Evolutionary conservation across 53 echinoderm and acorn worm genomes (phyloP).

Genomic region (Antedon mediterranea): DNA sequence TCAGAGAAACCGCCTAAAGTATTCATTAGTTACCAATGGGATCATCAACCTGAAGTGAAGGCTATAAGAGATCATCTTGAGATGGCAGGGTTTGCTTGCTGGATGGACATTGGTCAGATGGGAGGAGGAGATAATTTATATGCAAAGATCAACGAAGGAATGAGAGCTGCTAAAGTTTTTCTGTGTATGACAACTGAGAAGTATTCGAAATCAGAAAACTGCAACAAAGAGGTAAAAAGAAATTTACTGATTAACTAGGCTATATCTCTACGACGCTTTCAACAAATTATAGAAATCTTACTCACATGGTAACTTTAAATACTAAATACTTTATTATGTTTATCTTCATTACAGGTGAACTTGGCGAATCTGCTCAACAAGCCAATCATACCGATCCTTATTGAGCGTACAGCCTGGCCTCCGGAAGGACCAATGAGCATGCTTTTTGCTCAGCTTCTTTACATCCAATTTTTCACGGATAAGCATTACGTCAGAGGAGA

Average conservation of each 20-base stretch:
- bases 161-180: constrained; percentile 80
- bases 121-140: constrained; percentile 87
- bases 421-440: constrained; percentile 93
- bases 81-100: constrained; percentile 82
- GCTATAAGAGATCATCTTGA: constrained; percentile 69
- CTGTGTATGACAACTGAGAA: constrained; percentile 87
- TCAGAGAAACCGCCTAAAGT: constrained; percentile 49
- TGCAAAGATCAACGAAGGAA: constrained; percentile 80
- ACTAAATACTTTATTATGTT: neutral
- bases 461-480: constrained; percentile 70
- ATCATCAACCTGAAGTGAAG: constrained; percentile 84
- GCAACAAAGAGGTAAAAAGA: constrained; percentile 74
- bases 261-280: too few relatives aligned
- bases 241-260: neutral
- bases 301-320: neutral
- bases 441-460: constrained; percentile 94
- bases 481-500: constrained; percentile 82
- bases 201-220: constrained; percentile 82
- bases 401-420: constrained; percentile 73
- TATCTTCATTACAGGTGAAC: constrained; percentile 56
- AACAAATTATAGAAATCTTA: too few relatives aligned
- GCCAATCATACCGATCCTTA: constrained; percentile 88
- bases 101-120: constrained; percentile 99
- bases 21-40: constrained; percentile 93
- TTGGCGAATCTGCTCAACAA: constrained; percentile 89